phyloP scores from a whole-genome alignment of 2,797 vertebrate species.

The Loriculus beryllinus region DNA sequence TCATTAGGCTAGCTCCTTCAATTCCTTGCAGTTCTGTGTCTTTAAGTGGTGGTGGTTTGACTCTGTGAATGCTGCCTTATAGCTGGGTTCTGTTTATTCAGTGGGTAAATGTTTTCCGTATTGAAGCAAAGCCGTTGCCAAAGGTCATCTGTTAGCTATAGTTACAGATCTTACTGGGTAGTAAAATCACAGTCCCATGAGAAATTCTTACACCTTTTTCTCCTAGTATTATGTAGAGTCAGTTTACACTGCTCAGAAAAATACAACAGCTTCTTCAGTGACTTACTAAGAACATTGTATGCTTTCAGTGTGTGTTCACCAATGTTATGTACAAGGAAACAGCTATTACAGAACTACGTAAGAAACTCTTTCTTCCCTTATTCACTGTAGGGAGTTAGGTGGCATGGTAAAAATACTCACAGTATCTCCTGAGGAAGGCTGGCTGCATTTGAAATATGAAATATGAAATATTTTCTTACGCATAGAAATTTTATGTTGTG shows the following conservation, averaged over 20 bases:
- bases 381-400: background rate
- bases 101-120: slow-evolving; percentile 19
- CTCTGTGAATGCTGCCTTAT: background rate
- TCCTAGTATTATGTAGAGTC: background rate
- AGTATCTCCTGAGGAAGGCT: background rate
- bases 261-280: background rate
- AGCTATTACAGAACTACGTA: background rate
- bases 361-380: background rate
- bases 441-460: background rate
- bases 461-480: too few species aligned
- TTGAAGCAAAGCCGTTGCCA: slow-evolving; percentile 5
- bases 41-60: background rate
- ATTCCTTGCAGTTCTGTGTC: background rate
- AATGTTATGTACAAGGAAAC: background rate
- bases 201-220: background rate
- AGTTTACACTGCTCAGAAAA: background rate
- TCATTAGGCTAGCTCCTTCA: background rate
- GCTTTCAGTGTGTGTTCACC: background rate
- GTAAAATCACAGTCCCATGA: background rate
- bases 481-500: background rate
- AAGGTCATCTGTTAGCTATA: slow-evolving; percentile 25
- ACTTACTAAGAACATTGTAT: background rate
- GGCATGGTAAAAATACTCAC: background rate
- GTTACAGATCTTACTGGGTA: background rate
- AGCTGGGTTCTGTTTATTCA: slow-evolving; percentile 34